Conservation (phyloP, 2,888 invertebrate genomes). For the Caenorhabditis sinica region DNA sequence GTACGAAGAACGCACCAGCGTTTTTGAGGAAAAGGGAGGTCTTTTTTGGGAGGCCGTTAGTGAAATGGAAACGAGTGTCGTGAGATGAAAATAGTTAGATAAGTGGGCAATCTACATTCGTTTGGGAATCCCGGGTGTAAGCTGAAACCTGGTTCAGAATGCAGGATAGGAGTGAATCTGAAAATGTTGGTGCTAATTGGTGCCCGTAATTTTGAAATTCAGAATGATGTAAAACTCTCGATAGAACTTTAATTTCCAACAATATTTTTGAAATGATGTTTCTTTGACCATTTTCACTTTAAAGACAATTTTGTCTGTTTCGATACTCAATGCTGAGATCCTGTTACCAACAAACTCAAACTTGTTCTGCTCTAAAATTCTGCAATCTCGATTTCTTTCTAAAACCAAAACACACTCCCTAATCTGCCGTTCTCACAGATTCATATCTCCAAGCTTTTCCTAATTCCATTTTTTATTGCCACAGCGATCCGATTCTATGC, state of each 20-base stretch:
- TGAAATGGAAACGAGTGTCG: neutral
- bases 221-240: too few relatives aligned
- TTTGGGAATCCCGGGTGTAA: neutral
- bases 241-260: too few relatives aligned
- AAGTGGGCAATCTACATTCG: slow-evolving; percentile 14
- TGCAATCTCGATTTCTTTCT: neutral
- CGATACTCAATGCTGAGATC: neutral
- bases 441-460: neutral
- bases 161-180: too few relatives aligned
- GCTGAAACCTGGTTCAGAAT: neutral
- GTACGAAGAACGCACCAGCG: slow-evolving; percentile 4
- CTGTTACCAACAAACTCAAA: neutral
- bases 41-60: neutral
- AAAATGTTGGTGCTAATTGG: too few relatives aligned
- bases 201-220: too few relatives aligned
- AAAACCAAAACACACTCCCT: neutral
- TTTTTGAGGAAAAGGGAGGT: neutral
- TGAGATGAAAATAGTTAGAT: neutral
- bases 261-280: too few relatives aligned
- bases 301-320: too few relatives aligned
- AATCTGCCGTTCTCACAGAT: neutral
- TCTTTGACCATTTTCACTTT: too few relatives aligned
- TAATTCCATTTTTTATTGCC: neutral
- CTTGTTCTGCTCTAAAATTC: too few relatives aligned
- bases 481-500: neutral